Conservation (phyloP, 1,140 invertebrate species). For the Diorhabda sublineata region DNA sequence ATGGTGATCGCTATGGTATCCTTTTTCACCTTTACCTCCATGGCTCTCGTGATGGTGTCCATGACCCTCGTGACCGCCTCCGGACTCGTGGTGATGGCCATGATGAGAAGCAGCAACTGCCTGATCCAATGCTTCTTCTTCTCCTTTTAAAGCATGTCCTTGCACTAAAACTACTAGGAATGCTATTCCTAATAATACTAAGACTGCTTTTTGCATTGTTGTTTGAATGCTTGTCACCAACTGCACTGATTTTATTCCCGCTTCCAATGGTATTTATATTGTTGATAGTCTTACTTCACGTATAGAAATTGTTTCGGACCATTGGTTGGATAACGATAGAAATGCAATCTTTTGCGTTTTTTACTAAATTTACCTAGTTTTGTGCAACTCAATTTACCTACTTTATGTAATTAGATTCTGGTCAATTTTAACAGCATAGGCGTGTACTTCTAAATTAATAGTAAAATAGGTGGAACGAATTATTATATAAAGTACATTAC, state of each 20-base stretch:
- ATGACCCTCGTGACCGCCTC: constrained; percentile 61
- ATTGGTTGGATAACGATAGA: constrained; percentile 25
- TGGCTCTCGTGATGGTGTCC: constrained; percentile 59
- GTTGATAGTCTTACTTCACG: constrained; percentile 30
- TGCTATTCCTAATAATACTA: constrained; percentile 32
- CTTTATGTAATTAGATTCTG: constrained; percentile 17
- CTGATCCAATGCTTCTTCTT: constrained; percentile 49
- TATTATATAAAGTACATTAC: too few relatives aligned
- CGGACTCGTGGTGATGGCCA: constrained; percentile 53
- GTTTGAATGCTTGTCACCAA: constrained; percentile 14
- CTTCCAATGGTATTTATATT: constrained; percentile 37
- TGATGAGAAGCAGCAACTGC: constrained; percentile 51
- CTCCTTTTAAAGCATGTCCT: neutral
- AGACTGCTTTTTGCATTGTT: constrained; percentile 34
- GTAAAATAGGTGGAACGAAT: too few relatives aligned
- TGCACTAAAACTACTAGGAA: constrained; percentile 10
- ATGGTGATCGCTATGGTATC: constrained; percentile 63
- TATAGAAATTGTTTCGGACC: constrained; percentile 14
- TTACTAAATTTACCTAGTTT: constrained; percentile 16
- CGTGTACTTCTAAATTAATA: neutral
- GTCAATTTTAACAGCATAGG: constrained; percentile 5
- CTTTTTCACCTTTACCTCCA: constrained; percentile 64
- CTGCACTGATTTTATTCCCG: constrained; percentile 28
- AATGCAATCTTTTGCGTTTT: constrained; percentile 21
- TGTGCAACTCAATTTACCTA: constrained; percentile 21